Base-by-base conservation (phyloP, 2,888 invertebrate genomes). In the Mallateleia sp. region DNA sequence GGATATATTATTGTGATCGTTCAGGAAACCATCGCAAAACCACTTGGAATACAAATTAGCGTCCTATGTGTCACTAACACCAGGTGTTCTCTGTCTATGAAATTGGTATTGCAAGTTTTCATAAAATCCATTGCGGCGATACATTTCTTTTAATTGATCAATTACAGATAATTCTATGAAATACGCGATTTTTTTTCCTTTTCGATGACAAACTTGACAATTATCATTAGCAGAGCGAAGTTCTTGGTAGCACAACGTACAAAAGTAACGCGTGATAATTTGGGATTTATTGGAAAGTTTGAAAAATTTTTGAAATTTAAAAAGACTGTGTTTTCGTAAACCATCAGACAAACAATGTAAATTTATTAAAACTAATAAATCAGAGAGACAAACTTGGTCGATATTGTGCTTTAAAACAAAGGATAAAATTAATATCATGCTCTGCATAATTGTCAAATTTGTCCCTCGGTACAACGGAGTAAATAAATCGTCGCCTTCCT, bases 1-100 rank as follows among this genome's bases (percentile, higher is more conserved):
- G n/a, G 85, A 88, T 9, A 88, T 28, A 66, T 85, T 83, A 45
- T 75, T 56, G 22, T 77, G 83, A 54, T 77, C 47, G 1, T 7
- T 20, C 0, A 88, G 64, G 38, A 88, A 88, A 8, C 86, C 86
- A 84, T 81, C 69, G n/a, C 69, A 7, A 11, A 87, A 54, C 86
- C 79, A 84, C 11, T 32, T 11, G 15, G 24, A 8, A 67, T 88
- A 87, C 4, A 87, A 28, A 7, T 25, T 32, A 1, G 54, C 54
- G 25, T 87, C 87, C 71, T 78, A 85, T 14, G 85, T 58, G 60
- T 88, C 87, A 5, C 45, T 77, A 47, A 50, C 11, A 58, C 38
- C 20, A 22, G 74, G 60, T 54, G 24, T 20, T 8, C 9, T 22
- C 15, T 45, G 50, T 71, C 86, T 83, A 25, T 25, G 24, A 25